phyloP scores from a whole-genome alignment of 2,888 invertebrate genomes.

The Dynastes tityus region DNA sequence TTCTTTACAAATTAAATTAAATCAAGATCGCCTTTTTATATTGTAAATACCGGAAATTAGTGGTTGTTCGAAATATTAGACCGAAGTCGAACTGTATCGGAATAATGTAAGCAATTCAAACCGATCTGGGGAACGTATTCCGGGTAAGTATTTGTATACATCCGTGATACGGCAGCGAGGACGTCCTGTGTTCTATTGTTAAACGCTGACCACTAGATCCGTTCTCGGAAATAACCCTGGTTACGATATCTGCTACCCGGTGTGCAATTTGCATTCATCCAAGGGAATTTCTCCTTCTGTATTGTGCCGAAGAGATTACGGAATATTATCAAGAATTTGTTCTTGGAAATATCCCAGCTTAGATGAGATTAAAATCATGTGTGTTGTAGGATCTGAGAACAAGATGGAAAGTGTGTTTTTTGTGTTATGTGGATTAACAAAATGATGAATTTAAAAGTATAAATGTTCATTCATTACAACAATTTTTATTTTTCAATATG shows the following conservation, averaged over 20 bases:
- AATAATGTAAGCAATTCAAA: slow-evolving; percentile 26
- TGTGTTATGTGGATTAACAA: too few species aligned
- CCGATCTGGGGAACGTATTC: slow-evolving; percentile 20
- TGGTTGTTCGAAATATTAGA: neutral
- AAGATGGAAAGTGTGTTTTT: too few species aligned
- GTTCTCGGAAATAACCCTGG: slow-evolving; percentile 44
- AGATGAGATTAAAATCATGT: too few species aligned
- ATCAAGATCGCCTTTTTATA: too few species aligned
- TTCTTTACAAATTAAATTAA: too few species aligned
- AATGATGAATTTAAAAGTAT: too few species aligned
- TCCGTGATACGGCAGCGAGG: slow-evolving; percentile 21
- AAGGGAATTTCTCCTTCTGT: neutral
- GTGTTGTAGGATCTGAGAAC: too few species aligned
- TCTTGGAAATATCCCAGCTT: too few species aligned
- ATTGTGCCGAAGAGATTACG: neutral
- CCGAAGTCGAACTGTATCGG: slow-evolving; percentile 25
- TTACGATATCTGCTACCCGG: slow-evolving; percentile 37
- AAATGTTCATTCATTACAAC: too few species aligned
- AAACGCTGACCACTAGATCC: slow-evolving; percentile 40
- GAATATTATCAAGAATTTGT: too few species aligned
- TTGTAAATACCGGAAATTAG: neutral
- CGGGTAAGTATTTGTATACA: slow-evolving; percentile 41
- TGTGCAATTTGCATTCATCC: slow-evolving; percentile 33
- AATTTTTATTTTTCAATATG: too few species aligned
- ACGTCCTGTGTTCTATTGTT: slow-evolving; percentile 35